Percentiles rank a stretch among this genome's conserved stretches.
phyloP scores from a whole-genome alignment of 2,113 vertebrate genomes.

The Tiliqua scincoides region DNA sequence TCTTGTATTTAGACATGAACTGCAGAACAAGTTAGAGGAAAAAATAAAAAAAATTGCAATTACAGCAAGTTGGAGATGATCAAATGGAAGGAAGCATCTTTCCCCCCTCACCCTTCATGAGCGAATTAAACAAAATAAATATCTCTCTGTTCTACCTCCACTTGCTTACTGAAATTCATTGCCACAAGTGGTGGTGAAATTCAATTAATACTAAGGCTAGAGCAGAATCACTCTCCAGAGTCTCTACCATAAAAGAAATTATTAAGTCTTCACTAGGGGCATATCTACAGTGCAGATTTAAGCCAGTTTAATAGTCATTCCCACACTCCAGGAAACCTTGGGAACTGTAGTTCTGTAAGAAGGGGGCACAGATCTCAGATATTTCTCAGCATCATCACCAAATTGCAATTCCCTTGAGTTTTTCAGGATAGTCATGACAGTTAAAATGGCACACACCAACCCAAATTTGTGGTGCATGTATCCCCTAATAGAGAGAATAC shows the following conservation, averaged over 20 bases:
- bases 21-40: slow-evolving; percentile 74
- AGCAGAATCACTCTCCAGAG: neutral
- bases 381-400: neutral
- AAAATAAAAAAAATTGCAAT: slow-evolving; percentile 79
- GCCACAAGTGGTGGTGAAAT: neutral
- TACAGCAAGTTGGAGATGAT: slow-evolving; percentile 71
- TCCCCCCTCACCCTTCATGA: slow-evolving; percentile 40
- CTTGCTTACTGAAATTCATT: neutral
- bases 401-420: neutral
- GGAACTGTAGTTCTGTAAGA: neutral
- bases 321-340: neutral
- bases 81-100: slow-evolving; percentile 64
- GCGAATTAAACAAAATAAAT: neutral
- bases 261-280: neutral
- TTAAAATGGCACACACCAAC: neutral
- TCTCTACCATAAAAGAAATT: neutral
- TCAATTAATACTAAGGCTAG: neutral
- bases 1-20: slow-evolving; percentile 84
- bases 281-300: neutral
- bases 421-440: neutral
- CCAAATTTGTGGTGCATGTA: neutral
- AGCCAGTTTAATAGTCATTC: neutral
- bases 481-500: neutral
- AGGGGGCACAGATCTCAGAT: neutral
- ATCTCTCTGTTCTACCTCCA: neutral